phyloP scores from a whole-genome alignment of 2,113 vertebrate genomes.

The Oplegnathus fasciatus region DNA sequence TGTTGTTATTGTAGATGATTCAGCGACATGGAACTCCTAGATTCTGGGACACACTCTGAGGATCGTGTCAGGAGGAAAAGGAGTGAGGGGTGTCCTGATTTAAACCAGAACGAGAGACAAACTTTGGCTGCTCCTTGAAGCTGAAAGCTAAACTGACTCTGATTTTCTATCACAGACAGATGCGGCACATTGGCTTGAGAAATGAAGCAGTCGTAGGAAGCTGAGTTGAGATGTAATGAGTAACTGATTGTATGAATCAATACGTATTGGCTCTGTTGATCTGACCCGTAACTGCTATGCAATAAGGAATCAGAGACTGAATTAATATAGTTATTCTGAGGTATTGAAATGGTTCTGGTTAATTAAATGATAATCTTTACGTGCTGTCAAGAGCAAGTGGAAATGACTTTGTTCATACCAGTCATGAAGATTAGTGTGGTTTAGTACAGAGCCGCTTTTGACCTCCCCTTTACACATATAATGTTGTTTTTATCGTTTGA shows the following conservation, averaged over 20 bases:
- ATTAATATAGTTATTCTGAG: constrained; percentile 7
- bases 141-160: constrained; percentile 18
- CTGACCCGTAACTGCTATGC: not conserved
- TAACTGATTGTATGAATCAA: not conserved
- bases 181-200: not conserved
- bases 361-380: constrained; percentile 37
- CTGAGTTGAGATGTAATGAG: not conserved
- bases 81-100: constrained; percentile 43
- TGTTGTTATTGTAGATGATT: constrained; percentile 59
- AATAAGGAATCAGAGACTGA: not conserved
- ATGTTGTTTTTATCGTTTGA: not conserved
- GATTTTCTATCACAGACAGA: constrained; percentile 24
- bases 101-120: constrained; percentile 60
- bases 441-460: not conserved
- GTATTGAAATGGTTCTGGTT: not conserved
- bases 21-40: constrained; percentile 43
- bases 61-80: constrained; percentile 25
- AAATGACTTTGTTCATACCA: not conserved
- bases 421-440: not conserved
- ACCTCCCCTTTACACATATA: not conserved
- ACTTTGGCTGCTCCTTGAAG: constrained; percentile 46
- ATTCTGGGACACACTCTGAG: constrained; percentile 55
- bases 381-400: not conserved
- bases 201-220: not conserved
- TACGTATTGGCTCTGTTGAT: not conserved